Evolutionary conservation across 2,113 vertebrate genomes (phyloP).

Genomic region (Scophthalmus maximus): DNA sequence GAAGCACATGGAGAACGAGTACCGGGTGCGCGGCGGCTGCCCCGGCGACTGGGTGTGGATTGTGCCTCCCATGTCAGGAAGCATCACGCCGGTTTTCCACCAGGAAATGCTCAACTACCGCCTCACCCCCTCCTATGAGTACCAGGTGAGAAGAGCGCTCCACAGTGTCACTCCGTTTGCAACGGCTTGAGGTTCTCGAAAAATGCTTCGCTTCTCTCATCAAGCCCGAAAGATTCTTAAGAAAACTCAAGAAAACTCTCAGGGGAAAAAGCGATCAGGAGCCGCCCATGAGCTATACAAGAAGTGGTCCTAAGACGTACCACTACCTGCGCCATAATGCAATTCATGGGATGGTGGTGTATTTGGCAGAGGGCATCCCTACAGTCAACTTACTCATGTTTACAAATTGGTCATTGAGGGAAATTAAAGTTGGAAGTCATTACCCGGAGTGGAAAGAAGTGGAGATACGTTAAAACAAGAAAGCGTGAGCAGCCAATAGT

Average conservation of each 20-base stretch:
- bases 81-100: slow-evolving; percentile 97
- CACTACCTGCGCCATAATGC: background rate
- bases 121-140: slow-evolving; percentile 96
- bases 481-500: background rate
- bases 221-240: no score
- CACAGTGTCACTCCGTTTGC: no score
- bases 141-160: slow-evolving; percentile 86
- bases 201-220: no score
- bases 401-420: slow-evolving; percentile 3
- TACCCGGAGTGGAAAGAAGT: background rate
- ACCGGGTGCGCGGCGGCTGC: slow-evolving; percentile 93
- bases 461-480: background rate
- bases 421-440: slow-evolving; percentile 18
- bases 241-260: no score
- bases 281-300: background rate
- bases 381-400: slow-evolving; percentile 10
- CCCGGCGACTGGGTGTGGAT: slow-evolving; percentile 99
- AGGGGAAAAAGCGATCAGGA: background rate
- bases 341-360: background rate
- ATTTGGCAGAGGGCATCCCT: background rate
- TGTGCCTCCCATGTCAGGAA: slow-evolving; percentile 97
- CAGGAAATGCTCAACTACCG: slow-evolving; percentile 99
- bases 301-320: background rate
- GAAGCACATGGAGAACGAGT: slow-evolving; percentile 99
- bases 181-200: no score